Evolutionary conservation across 2,797 vertebrate genomes (phyloP).

Genomic region (Mycteria americana): DNA sequence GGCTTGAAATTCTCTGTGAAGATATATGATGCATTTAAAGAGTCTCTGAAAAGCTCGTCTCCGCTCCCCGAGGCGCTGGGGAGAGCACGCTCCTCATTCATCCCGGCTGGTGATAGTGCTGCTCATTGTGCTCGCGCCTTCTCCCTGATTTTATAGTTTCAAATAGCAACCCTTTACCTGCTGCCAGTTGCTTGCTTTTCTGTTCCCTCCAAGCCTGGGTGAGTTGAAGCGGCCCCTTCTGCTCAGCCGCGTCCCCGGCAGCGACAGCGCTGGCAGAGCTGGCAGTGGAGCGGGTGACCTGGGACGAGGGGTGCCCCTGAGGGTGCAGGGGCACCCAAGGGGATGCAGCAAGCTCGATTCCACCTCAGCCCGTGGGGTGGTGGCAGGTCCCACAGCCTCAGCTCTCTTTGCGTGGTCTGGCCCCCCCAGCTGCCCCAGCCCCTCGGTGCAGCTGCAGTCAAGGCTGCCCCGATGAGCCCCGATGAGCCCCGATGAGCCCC

Average conservation of each 20-base stretch:
- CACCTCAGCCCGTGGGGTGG: neutral
- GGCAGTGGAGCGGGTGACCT: accelerated
- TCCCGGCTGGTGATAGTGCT: neutral
- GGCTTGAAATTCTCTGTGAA: neutral
- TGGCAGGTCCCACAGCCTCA: accelerated
- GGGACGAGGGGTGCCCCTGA: neutral
- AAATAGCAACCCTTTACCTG: neutral
- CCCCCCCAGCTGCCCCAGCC: neutral
- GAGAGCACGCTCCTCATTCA: neutral
- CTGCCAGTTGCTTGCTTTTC: neutral
- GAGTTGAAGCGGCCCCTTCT: neutral
- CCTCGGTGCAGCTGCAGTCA: neutral
- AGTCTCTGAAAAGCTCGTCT: neutral
- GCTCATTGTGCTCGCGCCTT: neutral
- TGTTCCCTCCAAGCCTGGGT: neutral
- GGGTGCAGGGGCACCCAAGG: neutral
- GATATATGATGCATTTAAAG: neutral
- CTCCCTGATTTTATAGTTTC: neutral
- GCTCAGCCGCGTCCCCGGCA: accelerated
- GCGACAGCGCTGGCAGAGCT: accelerated
- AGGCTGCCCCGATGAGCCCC: neutral
- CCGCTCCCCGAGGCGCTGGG: neutral
- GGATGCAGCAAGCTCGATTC: neutral
- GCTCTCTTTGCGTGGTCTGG: neutral
- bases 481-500: too few relatives aligned